A percentile compares a stretch with the other conserved stretches of the same genome.
phyloP scores from a whole-genome alignment of 2,888 invertebrate genomes.

The Agapetus fuscipes region DNA sequence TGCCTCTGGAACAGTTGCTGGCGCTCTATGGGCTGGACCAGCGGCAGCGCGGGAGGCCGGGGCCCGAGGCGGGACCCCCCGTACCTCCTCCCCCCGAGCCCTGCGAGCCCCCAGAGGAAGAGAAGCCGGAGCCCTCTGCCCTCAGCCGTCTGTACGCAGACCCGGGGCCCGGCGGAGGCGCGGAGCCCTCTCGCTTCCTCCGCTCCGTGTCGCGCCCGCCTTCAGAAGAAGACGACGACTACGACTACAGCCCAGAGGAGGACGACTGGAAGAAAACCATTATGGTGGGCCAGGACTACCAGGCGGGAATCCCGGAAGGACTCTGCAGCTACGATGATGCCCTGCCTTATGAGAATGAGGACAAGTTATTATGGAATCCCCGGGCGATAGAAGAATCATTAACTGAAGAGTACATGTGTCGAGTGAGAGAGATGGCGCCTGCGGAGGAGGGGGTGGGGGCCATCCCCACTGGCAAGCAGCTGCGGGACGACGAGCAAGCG shows the following conservation, averaged over 20 bases:
- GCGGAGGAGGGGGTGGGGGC: constrained; percentile 36
- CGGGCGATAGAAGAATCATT: constrained; percentile 57
- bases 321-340: constrained; percentile 88
- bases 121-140: constrained; percentile 90
- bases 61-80: constrained; percentile 30
- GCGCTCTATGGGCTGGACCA: constrained; percentile 75
- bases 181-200: constrained; percentile 39
- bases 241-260: constrained; percentile 74
- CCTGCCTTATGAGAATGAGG: constrained; percentile 91
- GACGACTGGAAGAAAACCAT: constrained; percentile 91
- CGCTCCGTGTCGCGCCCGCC: constrained; percentile 61
- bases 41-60: constrained; percentile 24
- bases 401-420: constrained; percentile 73
- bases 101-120: constrained; percentile 33
- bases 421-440: constrained; percentile 43
- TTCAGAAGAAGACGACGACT: constrained; percentile 76
- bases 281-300: constrained; percentile 91
- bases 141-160: constrained; percentile 73
- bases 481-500: constrained; percentile 84
- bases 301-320: constrained; percentile 89
- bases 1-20: constrained; percentile 88
- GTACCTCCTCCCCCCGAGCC: constrained; percentile 22
- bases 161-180: constrained; percentile 26
- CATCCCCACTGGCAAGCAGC: constrained; percentile 63
- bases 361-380: constrained; percentile 91